Conservation (phyloP, 1,140 invertebrate genomes). For the Diplogasteroides magnus region DNA sequence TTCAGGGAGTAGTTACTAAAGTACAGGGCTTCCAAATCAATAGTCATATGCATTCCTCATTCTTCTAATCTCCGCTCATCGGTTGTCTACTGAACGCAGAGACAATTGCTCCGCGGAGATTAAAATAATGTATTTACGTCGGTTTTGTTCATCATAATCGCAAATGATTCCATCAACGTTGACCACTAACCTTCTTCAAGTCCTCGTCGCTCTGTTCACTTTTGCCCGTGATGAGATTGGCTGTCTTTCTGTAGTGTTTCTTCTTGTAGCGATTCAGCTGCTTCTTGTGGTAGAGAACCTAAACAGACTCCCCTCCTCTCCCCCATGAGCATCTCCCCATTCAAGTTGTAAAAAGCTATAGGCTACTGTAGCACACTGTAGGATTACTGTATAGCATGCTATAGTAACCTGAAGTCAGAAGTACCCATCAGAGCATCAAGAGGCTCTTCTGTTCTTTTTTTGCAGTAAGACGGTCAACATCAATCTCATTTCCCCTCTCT, state of each 20-base stretch:
- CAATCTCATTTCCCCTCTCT: no score
- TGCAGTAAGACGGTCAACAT: no score
- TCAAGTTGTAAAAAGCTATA: conserved; percentile 21
- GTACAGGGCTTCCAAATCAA: no score
- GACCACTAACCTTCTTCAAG: conserved; percentile 66
- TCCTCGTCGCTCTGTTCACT: conserved; percentile 44
- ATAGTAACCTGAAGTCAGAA: background rate
- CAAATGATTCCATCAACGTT: no score
- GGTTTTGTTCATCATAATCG: no score
- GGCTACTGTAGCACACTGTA: conserved; percentile 64
- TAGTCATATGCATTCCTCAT: no score
- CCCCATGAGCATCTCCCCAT: conserved; percentile 22
- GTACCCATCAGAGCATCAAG: background rate
- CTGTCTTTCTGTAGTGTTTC: conserved; percentile 71
- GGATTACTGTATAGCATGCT: conserved; percentile 64
- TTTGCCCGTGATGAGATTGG: conserved; percentile 85
- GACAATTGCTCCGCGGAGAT: no score
- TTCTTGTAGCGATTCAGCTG: conserved; percentile 34
- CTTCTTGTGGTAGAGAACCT: conserved; percentile 25
- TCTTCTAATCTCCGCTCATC: no score
- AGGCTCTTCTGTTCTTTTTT: background rate
- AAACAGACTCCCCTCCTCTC: no score
- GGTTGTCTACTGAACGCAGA: no score
- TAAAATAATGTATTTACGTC: no score
- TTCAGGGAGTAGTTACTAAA: no score